These are phyloP conservation scores for Diorhabda carinulata DNA, from an alignment of 1,140 invertebrate genomes.

Conservation along the genomic window DNA sequence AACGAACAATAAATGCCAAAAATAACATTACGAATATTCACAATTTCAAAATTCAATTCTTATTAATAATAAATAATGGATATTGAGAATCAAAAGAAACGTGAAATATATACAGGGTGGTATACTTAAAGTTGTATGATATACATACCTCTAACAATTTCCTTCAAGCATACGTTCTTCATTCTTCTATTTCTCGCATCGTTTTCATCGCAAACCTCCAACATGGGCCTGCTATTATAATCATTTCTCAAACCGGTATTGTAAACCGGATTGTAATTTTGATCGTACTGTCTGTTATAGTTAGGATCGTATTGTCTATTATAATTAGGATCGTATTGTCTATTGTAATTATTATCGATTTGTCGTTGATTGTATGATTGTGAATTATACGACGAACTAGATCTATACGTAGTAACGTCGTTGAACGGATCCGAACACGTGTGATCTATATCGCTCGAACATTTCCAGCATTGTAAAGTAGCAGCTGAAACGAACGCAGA, in stretches of 20 bases:
- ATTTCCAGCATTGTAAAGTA: constrained; percentile 30
- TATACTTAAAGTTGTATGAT: neutral
- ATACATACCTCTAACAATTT: constrained; percentile 35
- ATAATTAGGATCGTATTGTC: constrained; percentile 30
- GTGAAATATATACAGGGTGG: too few relatives aligned
- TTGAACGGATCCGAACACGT: constrained; percentile 29
- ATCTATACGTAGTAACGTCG: constrained; percentile 17
- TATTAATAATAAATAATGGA: too few relatives aligned
- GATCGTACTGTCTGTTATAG: constrained; percentile 24
- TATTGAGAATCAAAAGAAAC: too few relatives aligned
- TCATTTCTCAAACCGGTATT: constrained; percentile 9
- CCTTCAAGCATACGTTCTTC: constrained; percentile 36
- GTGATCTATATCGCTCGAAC: constrained; percentile 30
- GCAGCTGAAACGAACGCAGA: constrained; percentile 15
- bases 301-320: constrained; percentile 18
- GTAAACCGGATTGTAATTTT: constrained; percentile 22
- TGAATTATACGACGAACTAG: neutral
- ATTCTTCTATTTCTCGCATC: constrained; percentile 29
- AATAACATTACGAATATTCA: too few relatives aligned
- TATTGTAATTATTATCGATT: constrained; percentile 22
- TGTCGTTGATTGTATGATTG: constrained; percentile 17
- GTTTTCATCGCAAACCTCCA: constrained; percentile 28
- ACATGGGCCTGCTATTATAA: constrained; percentile 11
- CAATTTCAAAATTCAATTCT: too few relatives aligned
- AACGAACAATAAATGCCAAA: too few relatives aligned